Percentiles rank a stretch among this genome's conserved stretches.
These are phyloP conservation scores for Eulithis testata DNA, from an alignment of 2,888 invertebrate species.

Conservation along the genomic window DNA sequence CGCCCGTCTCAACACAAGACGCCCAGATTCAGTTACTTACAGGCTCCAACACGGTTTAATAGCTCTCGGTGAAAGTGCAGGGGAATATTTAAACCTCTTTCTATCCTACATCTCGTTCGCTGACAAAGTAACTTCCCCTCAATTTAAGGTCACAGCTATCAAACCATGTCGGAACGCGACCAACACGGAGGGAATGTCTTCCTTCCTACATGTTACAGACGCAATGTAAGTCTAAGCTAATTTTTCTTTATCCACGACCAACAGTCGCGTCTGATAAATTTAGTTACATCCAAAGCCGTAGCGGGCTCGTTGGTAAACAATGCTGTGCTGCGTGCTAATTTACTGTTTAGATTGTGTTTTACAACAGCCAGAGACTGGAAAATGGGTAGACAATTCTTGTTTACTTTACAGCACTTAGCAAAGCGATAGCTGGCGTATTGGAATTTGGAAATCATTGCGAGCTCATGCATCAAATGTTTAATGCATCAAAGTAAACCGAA, in stretches of 20 bases:
- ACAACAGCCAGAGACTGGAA: constrained; percentile 9
- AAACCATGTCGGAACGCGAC: too few relatives aligned
- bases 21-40: too few relatives aligned
- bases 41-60: too few relatives aligned
- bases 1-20: too few relatives aligned
- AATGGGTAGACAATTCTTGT: constrained; percentile 19
- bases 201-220: neutral
- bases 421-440: constrained; percentile 2
- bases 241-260: neutral
- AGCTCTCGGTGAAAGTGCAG: too few relatives aligned
- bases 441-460: constrained; percentile 9
- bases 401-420: constrained; percentile 7
- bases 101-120: too few relatives aligned
- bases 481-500: neutral
- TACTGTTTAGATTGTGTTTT: constrained; percentile 28
- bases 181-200: neutral
- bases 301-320: constrained; percentile 38
- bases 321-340: constrained; percentile 37
- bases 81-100: too few relatives aligned
- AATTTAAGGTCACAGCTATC: too few relatives aligned
- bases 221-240: neutral
- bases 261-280: neutral
- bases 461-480: constrained; percentile 3
- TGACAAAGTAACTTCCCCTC: too few relatives aligned
- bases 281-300: neutral